Evolutionary conservation across 2,113 vertebrate species (phyloP).

Genomic region (Zosterops lateralis): DNA sequence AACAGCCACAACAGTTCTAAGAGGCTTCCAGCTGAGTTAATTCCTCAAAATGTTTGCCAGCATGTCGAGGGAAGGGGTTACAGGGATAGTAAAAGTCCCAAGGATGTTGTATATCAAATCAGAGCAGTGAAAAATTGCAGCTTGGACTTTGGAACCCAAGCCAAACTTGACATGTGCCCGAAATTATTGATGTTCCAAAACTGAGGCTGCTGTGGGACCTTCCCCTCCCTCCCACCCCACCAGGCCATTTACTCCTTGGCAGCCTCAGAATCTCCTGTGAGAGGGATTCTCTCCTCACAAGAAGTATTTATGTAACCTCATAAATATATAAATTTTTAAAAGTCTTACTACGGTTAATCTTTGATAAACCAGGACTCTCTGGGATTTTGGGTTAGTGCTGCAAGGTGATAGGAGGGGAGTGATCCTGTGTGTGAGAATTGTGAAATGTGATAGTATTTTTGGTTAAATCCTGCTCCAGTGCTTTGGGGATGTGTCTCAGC

Average conservation of each 20-base stretch:
- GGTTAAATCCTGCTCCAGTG: background rate
- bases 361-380: background rate
- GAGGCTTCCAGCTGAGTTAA: background rate
- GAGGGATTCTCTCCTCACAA: background rate
- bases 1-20: background rate
- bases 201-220: background rate
- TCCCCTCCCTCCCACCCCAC: no score
- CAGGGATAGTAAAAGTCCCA: background rate
- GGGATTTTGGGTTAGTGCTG: background rate
- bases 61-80: background rate
- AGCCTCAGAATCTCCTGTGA: background rate
- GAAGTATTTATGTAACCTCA: background rate
- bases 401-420: background rate
- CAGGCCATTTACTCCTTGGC: background rate
- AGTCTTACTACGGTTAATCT: background rate
- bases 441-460: fast-evolving
- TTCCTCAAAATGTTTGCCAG: background rate
- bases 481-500: background rate
- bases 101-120: background rate
- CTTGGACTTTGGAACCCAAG: background rate
- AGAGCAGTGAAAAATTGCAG: background rate
- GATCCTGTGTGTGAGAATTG: background rate
- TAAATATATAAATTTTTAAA: background rate
- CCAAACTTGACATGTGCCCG: background rate
- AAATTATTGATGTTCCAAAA: background rate